A percentile compares a stretch with the other conserved stretches of the same genome.
Evolutionary conservation across 2,888 invertebrate genomes (phyloP).

Genomic region (Biston stratarius): DNA sequence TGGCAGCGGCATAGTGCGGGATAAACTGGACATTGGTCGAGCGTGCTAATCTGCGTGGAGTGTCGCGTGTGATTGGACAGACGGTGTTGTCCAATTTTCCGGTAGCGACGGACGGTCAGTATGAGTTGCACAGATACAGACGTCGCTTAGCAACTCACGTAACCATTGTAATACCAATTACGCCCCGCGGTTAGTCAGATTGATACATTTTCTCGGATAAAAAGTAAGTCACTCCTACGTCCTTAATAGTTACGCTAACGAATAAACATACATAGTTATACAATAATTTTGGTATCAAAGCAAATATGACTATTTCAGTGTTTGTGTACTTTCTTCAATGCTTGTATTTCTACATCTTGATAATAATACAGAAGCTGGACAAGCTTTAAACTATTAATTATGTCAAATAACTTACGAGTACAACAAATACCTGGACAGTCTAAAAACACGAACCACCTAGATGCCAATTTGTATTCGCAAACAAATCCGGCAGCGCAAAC

Average conservation of each 20-base stretch:
- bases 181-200: constrained; percentile 1
- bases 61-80: constrained; percentile 84
- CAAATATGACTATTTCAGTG: too few species aligned
- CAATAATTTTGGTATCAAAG: too few species aligned
- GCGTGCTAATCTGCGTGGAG: constrained; percentile 84
- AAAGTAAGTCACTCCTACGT: too few species aligned
- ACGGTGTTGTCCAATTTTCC: constrained; percentile 84
- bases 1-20: constrained; percentile 56
- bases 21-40: constrained; percentile 72
- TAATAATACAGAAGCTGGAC: too few species aligned
- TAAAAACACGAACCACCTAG: constrained; percentile 53
- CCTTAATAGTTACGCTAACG: too few species aligned
- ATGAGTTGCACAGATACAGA: constrained; percentile 77
- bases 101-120: constrained; percentile 67
- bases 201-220: too few species aligned
- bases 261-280: too few species aligned
- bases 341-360: too few species aligned
- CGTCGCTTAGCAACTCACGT: constrained; percentile 63
- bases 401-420: too few species aligned
- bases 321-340: too few species aligned
- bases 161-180: constrained; percentile 50
- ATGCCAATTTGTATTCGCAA: constrained; percentile 83
- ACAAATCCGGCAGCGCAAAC: constrained; percentile 78
- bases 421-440: constrained; percentile 6
- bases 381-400: background rate